A percentile compares a stretch with the other conserved stretches of the same genome.
phyloP scores from a whole-genome alignment of 2,113 vertebrate species.

The Ctenomys sociabilis region DNA sequence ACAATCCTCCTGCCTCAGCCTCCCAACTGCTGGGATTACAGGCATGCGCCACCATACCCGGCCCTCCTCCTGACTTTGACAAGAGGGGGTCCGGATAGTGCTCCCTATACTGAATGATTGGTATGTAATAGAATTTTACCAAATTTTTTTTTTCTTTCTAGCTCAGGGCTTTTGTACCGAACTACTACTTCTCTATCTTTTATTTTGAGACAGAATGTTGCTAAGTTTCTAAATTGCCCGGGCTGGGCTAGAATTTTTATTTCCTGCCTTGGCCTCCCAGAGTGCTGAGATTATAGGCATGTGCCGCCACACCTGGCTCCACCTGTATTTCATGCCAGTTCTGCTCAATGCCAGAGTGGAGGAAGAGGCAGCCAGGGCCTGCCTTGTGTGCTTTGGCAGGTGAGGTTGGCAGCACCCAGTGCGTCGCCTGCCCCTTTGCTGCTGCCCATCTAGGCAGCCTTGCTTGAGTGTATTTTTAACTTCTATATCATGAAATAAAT shows the following conservation, averaged over 20 bases:
- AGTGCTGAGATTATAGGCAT: neutral
- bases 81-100: neutral
- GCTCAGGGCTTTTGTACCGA: neutral
- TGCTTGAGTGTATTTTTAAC: neutral
- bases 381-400: neutral
- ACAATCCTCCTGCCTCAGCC: no score
- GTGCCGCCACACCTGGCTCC: neutral
- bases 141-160: neutral
- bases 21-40: no score
- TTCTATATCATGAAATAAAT: neutral
- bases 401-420: neutral
- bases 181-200: neutral
- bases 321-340: neutral
- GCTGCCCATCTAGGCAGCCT: neutral
- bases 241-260: neutral
- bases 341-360: conserved; percentile 26
- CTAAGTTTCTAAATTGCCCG: neutral
- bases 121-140: neutral
- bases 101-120: neutral
- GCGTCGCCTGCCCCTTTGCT: neutral
- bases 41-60: no score
- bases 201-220: neutral
- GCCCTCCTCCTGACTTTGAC: neutral
- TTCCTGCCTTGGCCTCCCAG: neutral
- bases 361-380: neutral